phyloP scores from a whole-genome alignment of 2,797 vertebrate genomes.

The Chaetodon trifasciatus region DNA sequence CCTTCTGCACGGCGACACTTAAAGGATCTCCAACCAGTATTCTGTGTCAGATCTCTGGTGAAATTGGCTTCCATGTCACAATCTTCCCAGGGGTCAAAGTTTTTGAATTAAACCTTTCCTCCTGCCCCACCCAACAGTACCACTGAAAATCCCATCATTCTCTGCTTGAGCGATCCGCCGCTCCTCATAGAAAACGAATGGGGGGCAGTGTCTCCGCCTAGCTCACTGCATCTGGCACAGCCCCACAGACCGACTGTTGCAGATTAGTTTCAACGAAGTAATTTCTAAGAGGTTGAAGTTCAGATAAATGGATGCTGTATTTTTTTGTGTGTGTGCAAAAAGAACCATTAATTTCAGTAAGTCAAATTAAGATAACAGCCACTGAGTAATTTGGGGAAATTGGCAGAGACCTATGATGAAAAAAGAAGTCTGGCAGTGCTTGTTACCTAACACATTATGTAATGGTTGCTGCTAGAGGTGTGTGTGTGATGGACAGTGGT shows the following conservation, averaged over 20 bases:
- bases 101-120: constrained; percentile 37
- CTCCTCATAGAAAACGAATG: constrained; percentile 24
- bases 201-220: not conserved
- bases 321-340: not conserved
- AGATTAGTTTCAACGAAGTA: not conserved
- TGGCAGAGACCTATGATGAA: constrained; percentile 11
- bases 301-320: not conserved
- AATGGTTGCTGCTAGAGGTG: constrained; percentile 42
- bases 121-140: not conserved
- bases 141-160: constrained; percentile 32
- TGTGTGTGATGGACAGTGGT: constrained; percentile 21
- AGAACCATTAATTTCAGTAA: not conserved
- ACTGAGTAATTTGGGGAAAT: constrained; percentile 30
- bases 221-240: not conserved
- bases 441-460: constrained; percentile 57
- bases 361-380: constrained; percentile 11
- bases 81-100: constrained; percentile 16
- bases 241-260: not conserved
- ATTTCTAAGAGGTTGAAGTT: constrained; percentile 14
- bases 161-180: constrained; percentile 15
- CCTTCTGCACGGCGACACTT: not conserved
- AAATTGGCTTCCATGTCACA: constrained; percentile 17
- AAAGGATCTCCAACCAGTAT: not conserved
- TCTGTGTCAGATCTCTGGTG: constrained; percentile 18
- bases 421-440: constrained; percentile 20